These are phyloP conservation scores for Drosophila fulvimacula DNA, from an alignment of 2,888 invertebrate genomes.

Conservation along the genomic window DNA sequence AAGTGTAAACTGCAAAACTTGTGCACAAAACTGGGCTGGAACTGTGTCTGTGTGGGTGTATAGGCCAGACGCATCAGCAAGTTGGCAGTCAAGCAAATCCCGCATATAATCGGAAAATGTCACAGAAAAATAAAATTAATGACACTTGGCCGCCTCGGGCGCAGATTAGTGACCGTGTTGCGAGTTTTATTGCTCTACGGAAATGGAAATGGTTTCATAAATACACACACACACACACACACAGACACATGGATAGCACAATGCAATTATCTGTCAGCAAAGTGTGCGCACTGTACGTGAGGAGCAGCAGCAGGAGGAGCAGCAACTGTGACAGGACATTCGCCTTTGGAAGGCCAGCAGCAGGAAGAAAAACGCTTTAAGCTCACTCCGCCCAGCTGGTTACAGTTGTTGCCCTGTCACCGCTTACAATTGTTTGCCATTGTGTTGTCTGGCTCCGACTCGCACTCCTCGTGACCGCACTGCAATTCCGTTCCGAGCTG, in stretches of 20 bases:
- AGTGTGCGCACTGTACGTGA: slow-evolving; percentile 63
- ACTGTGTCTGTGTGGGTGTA: background rate
- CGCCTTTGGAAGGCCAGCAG: slow-evolving; percentile 24
- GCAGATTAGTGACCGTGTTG: slow-evolving; percentile 74
- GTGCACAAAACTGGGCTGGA: slow-evolving; percentile 17
- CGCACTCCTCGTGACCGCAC: slow-evolving; percentile 54
- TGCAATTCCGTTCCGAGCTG: slow-evolving; percentile 72
- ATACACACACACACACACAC: slow-evolving; percentile 42
- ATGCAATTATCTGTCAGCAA: slow-evolving; percentile 73
- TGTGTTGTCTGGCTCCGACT: slow-evolving; percentile 13
- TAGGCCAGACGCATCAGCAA: slow-evolving; percentile 12
- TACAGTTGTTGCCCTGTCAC: slow-evolving; percentile 66
- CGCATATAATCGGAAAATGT: slow-evolving; percentile 76
- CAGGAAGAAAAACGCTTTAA: slow-evolving; percentile 50
- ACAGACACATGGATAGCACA: slow-evolving; percentile 46
- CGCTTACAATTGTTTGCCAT: slow-evolving; percentile 77
- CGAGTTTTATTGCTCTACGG: slow-evolving; percentile 71
- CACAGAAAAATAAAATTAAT: slow-evolving; percentile 75
- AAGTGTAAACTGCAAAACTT: slow-evolving; percentile 71
- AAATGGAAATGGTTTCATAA: slow-evolving; percentile 75
- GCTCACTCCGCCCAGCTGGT: slow-evolving; percentile 32
- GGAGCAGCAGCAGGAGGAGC: slow-evolving; percentile 27
- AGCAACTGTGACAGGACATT: slow-evolving; percentile 26
- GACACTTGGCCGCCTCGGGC: slow-evolving; percentile 68
- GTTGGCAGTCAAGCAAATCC: slow-evolving; percentile 60